phyloP scores from a whole-genome alignment of 2,888 invertebrate species.

The Abrostola tripartita region DNA sequence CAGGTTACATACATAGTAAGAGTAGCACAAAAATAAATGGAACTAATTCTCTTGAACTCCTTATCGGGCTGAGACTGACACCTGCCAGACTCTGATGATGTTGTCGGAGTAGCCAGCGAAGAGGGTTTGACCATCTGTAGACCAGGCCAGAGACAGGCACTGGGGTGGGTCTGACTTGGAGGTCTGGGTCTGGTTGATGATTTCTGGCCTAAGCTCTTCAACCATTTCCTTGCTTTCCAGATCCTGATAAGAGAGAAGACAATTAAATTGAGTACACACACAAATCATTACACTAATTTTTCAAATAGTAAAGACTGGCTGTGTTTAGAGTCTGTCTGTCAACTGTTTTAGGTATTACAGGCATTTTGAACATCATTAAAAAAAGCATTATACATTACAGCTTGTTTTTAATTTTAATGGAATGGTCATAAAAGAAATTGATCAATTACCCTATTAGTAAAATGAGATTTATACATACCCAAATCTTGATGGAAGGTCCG shows the following conservation, averaged over 20 bases:
- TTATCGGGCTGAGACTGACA: constrained; percentile 95
- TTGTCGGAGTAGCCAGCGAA: constrained; percentile 99
- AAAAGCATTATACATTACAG: neutral
- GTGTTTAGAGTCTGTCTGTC: neutral
- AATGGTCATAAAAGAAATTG: neutral
- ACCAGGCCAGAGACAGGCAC: constrained; percentile 99
- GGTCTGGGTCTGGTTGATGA: constrained; percentile 91
- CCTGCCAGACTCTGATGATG: constrained; percentile 99
- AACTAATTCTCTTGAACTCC: constrained; percentile 68
- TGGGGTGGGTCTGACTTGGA: constrained; percentile 97
- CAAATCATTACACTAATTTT: neutral
- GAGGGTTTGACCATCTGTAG: constrained; percentile 99
- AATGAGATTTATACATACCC: constrained; percentile 89
- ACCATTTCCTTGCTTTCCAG: constrained; percentile 99
- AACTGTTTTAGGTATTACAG: too few species aligned
- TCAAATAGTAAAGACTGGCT: constrained; percentile 16
- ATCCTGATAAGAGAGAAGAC: constrained; percentile 89
- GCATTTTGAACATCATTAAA: too few species aligned
- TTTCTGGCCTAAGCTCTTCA: constrained; percentile 99
- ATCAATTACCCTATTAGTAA: neutral
- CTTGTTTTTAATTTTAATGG: neutral
- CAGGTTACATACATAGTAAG: constrained; percentile 45
- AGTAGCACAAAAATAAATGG: constrained; percentile 86
- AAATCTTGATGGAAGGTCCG: constrained; percentile 99
- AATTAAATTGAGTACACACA: constrained; percentile 2